phyloP scores from a whole-genome alignment of 2,888 invertebrate genomes.

The Dromius quadrimaculatus region DNA sequence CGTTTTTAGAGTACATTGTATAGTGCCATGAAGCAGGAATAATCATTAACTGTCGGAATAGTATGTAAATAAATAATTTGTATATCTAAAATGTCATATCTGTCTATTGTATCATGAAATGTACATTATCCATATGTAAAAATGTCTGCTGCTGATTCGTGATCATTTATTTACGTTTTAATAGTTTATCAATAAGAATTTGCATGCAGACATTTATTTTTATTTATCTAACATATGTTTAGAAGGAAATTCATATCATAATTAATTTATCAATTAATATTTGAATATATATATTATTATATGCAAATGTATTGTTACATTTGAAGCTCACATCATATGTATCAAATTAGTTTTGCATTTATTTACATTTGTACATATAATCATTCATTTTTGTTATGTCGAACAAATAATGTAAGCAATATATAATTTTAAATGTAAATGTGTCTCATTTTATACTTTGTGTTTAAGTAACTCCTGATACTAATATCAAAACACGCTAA shows the following conservation, averaged over 20 bases:
- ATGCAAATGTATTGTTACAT: constrained; percentile 50
- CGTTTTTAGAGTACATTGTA: constrained; percentile 39
- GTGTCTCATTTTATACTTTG: not conserved
- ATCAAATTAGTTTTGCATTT: constrained; percentile 52
- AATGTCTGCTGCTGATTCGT: constrained; percentile 15
- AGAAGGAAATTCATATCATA: constrained; percentile 41
- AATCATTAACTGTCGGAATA: constrained; percentile 24
- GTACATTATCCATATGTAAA: constrained; percentile 45
- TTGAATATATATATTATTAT: constrained; percentile 46
- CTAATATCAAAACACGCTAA: too few species aligned
- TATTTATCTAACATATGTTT: constrained; percentile 49
- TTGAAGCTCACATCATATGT: constrained; percentile 49
- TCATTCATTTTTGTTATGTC: constrained; percentile 50
- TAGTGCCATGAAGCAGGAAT: constrained; percentile 46
- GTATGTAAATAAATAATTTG: constrained; percentile 47
- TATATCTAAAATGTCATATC: constrained; percentile 51
- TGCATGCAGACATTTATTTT: constrained; percentile 42
- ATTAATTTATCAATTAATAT: constrained; percentile 50
- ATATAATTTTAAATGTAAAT: constrained; percentile 51
- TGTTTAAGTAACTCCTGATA: too few species aligned
- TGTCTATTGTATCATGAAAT: constrained; percentile 47
- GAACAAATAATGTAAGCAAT: constrained; percentile 49
- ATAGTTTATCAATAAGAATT: constrained; percentile 19
- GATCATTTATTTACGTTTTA: constrained; percentile 25
- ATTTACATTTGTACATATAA: constrained; percentile 52